These are phyloP conservation scores for Chloroceryle aenea DNA, from an alignment of 2,113 vertebrate species.

Conservation along the genomic window DNA sequence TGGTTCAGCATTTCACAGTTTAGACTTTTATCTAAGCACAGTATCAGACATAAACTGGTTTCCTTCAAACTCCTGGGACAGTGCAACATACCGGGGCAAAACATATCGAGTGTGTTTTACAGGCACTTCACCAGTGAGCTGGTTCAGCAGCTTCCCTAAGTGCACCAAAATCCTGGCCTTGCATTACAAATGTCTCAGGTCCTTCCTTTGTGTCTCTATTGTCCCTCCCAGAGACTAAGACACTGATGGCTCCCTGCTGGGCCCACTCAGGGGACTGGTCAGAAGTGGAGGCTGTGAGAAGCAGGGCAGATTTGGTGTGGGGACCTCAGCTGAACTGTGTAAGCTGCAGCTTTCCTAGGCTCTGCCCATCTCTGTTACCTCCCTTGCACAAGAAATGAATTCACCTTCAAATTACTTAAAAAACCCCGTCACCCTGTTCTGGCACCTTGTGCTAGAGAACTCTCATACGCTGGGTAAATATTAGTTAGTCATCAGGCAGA, in stretches of 20 bases:
- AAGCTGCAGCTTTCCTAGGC: background rate
- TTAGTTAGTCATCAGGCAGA: background rate
- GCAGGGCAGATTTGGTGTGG: accelerated
- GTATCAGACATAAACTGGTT: background rate
- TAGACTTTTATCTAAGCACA: background rate
- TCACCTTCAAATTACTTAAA: background rate
- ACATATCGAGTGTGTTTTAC: accelerated
- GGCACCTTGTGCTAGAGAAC: background rate
- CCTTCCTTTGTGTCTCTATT: background rate
- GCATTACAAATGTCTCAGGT: accelerated
- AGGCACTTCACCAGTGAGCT: background rate
- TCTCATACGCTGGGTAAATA: background rate
- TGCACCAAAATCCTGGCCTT: background rate
- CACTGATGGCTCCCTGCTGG: accelerated
- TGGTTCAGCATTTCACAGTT: background rate
- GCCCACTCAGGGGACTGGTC: background rate
- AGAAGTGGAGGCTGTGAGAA: background rate
- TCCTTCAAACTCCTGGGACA: background rate
- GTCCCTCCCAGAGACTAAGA: background rate
- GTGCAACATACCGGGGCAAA: background rate
- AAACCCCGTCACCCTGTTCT: background rate
- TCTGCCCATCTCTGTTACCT: background rate
- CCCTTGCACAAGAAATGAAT: accelerated
- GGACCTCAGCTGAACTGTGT: background rate
- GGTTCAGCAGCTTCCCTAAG: background rate